phyloP scores from a whole-genome alignment of 2,113 vertebrate genomes.

The Willisornis vidua region DNA sequence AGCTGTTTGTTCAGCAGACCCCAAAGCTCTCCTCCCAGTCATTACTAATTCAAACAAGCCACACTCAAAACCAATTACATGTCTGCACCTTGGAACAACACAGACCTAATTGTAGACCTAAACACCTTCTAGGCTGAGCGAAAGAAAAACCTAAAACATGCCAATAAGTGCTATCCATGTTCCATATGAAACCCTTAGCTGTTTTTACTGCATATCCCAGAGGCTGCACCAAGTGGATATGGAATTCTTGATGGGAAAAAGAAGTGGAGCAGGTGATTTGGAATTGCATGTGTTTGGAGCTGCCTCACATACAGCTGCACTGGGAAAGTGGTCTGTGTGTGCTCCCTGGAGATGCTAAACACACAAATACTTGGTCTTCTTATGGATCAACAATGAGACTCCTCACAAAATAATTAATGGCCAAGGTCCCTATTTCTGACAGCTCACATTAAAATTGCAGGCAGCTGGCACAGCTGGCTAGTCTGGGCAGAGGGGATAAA shows the following conservation, averaged over 20 bases:
- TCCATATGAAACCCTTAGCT: neutral
- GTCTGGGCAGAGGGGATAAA: neutral
- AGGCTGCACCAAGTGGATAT: neutral
- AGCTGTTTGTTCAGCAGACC: constrained; percentile 16
- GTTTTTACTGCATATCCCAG: neutral
- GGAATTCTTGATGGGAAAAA: neutral
- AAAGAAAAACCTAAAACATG: neutral
- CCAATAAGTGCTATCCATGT: neutral
- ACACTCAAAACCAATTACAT: constrained; percentile 25
- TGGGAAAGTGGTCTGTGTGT: neutral
- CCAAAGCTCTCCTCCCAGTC: neutral
- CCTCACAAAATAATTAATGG: neutral
- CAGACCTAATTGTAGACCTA: neutral
- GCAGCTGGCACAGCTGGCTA: neutral
- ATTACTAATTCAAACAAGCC: constrained; percentile 56
- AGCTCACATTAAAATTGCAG: neutral
- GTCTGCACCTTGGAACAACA: constrained; percentile 12
- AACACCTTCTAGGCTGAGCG: neutral
- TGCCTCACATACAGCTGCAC: constrained; percentile 7
- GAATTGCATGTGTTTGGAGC: neutral
- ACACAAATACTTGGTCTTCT: constrained; percentile 21
- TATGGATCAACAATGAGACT: neutral
- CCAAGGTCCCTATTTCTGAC: neutral
- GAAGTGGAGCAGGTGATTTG: constrained; percentile 13
- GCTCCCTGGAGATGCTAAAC: constrained; percentile 16